Conservation (phyloP, 2,113 vertebrate genomes). For the Hipposideros armiger region DNA sequence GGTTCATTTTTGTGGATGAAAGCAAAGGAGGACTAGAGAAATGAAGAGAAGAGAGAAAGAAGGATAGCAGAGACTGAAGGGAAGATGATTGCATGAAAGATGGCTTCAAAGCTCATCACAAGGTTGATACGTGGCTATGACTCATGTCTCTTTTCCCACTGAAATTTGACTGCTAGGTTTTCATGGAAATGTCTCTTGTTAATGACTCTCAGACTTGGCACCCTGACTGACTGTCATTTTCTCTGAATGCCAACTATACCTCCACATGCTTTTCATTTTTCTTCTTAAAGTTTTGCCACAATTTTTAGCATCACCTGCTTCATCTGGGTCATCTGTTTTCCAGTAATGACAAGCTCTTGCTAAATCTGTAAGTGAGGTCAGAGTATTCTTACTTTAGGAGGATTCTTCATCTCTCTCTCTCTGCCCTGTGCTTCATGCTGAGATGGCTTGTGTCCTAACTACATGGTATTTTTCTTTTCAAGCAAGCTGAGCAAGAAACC, state of each 20-base stretch:
- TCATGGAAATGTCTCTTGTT: neutral
- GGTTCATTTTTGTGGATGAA: neutral
- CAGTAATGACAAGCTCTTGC: conserved; percentile 16
- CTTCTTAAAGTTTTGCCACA: neutral
- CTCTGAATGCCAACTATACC: neutral
- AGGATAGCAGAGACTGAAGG: neutral
- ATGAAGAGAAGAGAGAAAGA: neutral
- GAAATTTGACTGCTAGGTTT: neutral
- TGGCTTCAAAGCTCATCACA: neutral
- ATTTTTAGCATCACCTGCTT: conserved; percentile 53
- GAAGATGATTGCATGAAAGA: neutral
- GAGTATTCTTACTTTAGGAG: neutral
- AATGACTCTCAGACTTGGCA: neutral
- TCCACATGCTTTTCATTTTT: conserved; percentile 12
- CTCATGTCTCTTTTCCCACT: neutral
- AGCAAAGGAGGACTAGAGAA: neutral
- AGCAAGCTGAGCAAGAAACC: conserved; percentile 30
- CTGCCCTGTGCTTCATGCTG: neutral
- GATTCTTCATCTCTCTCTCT: neutral
- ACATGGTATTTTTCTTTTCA: conserved; percentile 44
- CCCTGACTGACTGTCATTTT: neutral
- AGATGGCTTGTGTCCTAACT: neutral
- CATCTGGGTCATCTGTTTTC: conserved; percentile 52
- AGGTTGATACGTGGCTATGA: neutral
- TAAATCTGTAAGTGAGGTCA: conserved; percentile 62